These are phyloP conservation scores for Drosophila hamatofila DNA, from an alignment of 2,888 invertebrate genomes.

Conservation along the genomic window DNA sequence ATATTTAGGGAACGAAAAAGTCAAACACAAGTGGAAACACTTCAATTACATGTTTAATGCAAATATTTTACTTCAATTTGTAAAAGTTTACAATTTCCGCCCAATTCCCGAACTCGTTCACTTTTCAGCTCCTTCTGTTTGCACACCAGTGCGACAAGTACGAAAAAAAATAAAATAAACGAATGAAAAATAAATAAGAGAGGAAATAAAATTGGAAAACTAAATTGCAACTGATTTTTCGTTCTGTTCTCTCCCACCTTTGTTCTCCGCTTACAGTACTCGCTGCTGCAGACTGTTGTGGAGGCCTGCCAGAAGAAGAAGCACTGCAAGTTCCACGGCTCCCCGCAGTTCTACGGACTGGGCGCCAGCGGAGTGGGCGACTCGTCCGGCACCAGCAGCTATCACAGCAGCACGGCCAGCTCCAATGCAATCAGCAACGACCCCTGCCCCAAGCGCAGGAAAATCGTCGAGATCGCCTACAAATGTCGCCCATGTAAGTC, in stretches of 20 bases:
- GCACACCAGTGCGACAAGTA: constrained; percentile 36
- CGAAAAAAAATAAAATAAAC: neutral
- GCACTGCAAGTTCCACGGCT: constrained; percentile 95
- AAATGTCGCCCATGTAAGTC: constrained; percentile 98
- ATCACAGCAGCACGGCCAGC: constrained; percentile 83
- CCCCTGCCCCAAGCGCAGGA: constrained; percentile 95
- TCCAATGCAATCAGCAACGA: constrained; percentile 85
- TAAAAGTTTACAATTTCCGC: constrained; percentile 65
- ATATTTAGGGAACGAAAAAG: neutral
- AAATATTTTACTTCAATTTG: constrained; percentile 75
- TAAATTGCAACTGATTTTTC: constrained; percentile 61
- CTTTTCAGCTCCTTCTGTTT: constrained; percentile 57
- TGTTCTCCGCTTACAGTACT: constrained; percentile 87
- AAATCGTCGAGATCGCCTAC: constrained; percentile 97
- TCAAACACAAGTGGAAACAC: constrained; percentile 42
- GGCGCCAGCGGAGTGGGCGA: constrained; percentile 86
- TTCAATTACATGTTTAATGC: constrained; percentile 65
- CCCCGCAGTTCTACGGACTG: constrained; percentile 93
- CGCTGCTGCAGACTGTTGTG: constrained; percentile 96
- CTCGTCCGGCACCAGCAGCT: constrained; percentile 83
- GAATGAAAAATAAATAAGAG: constrained; percentile 6
- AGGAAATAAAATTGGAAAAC: constrained; percentile 45
- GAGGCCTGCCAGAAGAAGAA: constrained; percentile 97
- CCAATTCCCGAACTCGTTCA: constrained; percentile 55
- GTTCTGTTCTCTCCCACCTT: constrained; percentile 20